Evolutionary conservation across 2,888 invertebrate species (phyloP).

Genomic region (Rosalia funebris): DNA sequence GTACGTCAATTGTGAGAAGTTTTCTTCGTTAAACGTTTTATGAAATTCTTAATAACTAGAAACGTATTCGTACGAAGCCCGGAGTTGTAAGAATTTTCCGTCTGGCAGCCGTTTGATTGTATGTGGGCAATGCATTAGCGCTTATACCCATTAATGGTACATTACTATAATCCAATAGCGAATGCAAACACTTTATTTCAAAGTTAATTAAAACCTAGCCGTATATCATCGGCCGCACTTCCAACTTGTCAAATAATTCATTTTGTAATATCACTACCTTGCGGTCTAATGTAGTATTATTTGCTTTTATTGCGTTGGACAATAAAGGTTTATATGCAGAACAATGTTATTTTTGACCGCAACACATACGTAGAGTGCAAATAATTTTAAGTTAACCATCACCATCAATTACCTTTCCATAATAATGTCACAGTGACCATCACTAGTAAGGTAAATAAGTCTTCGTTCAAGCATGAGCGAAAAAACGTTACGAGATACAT

Average conservation of each 20-base stretch:
- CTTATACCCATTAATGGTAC: neutral
- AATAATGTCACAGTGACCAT: too few relatives aligned
- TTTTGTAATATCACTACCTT: constrained; percentile 54
- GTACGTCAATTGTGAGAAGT: too few relatives aligned
- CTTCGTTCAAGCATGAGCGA: too few relatives aligned
- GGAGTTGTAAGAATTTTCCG: too few relatives aligned
- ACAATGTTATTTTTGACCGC: constrained; percentile 11
- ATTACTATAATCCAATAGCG: constrained; percentile 24
- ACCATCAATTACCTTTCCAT: too few relatives aligned
- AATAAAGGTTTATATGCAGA: constrained; percentile 28
- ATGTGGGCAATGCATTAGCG: constrained; percentile 5
- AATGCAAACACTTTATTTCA: constrained; percentile 42
- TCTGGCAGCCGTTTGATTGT: neutral
- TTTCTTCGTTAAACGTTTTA: too few relatives aligned
- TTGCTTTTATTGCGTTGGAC: constrained; percentile 43
- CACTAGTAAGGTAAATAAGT: too few relatives aligned
- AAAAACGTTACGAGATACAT: too few relatives aligned
- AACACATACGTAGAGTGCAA: neutral
- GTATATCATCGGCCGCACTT: constrained; percentile 50
- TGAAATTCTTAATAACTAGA: too few relatives aligned
- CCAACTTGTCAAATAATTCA: constrained; percentile 54
- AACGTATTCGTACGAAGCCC: too few relatives aligned
- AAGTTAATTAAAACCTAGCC: constrained; percentile 45
- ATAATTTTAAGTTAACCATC: neutral
- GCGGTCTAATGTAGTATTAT: constrained; percentile 43